These are phyloP conservation scores for Denticeps clupeoides DNA, from an alignment of 2,797 vertebrate genomes.

Conservation along the genomic window DNA sequence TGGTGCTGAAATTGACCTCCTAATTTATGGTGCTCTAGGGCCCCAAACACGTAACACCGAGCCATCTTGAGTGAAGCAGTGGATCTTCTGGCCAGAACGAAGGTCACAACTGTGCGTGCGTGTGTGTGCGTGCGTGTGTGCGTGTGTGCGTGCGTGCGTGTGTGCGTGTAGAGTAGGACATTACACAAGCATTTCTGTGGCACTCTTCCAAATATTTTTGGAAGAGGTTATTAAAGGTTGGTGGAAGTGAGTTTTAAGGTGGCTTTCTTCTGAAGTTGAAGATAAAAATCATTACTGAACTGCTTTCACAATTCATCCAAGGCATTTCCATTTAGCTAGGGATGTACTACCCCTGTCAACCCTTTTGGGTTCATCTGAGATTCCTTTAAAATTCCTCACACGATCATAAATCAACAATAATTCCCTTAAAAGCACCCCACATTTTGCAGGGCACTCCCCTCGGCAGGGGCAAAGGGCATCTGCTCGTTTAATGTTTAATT, in stretches of 20 bases:
- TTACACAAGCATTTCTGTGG: background rate
- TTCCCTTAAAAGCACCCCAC: constrained; percentile 10
- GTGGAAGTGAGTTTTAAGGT: background rate
- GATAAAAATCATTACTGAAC: constrained; percentile 1
- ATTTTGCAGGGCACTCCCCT: background rate
- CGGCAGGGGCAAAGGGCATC: background rate
- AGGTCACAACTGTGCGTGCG: background rate
- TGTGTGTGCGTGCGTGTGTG: background rate
- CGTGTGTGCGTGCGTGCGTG: background rate
- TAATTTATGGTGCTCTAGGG: background rate
- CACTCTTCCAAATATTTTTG: background rate
- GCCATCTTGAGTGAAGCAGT: constrained; percentile 1
- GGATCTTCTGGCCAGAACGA: background rate
- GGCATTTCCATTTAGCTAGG: background rate
- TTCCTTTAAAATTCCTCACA: constrained; percentile 2
- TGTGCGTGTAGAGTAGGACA: background rate
- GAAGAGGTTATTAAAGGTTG: background rate
- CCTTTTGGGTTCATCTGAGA: background rate
- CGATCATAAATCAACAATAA: constrained; percentile 8
- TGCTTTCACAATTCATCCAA: background rate
- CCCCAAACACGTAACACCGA: background rate
- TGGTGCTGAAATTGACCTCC: background rate
- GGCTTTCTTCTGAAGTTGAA: background rate
- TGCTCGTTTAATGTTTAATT: constrained; percentile 24
- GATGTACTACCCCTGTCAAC: background rate